Conservation (phyloP, 2,888 invertebrate species). For the Perithous albicinctus region DNA sequence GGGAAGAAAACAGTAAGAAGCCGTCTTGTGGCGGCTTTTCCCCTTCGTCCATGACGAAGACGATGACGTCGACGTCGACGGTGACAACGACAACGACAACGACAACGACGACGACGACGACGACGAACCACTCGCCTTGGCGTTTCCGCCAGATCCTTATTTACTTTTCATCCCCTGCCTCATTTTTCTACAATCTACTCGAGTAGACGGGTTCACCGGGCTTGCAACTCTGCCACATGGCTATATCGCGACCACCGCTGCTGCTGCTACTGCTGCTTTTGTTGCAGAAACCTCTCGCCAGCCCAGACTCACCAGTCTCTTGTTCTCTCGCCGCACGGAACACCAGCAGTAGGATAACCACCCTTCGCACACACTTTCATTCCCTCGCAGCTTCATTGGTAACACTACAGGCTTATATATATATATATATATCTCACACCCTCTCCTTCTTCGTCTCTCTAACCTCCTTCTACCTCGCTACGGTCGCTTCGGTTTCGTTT, state of each 20-base stretch:
- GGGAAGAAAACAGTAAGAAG: conserved; percentile 45
- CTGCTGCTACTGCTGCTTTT: conserved; percentile 41
- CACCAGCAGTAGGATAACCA: conserved; percentile 32
- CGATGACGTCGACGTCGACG: conserved; percentile 12
- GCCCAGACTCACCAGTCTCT: conserved; percentile 43
- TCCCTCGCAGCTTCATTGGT: conserved; percentile 36
- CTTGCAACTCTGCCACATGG: conserved; percentile 63
- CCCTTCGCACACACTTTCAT: conserved; percentile 21
- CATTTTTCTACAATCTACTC: conserved; percentile 73
- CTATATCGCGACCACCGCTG: conserved; percentile 27
- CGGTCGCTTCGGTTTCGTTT: conserved; percentile 40
- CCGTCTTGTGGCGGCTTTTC: conserved; percentile 34
- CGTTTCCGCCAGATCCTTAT: conserved; percentile 76
- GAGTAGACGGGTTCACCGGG: conserved; percentile 67
- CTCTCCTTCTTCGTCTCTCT: neutral
- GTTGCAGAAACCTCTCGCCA: conserved; percentile 30
- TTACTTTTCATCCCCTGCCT: conserved; percentile 79
- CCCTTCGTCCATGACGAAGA: conserved; percentile 7
- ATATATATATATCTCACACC: too few relatives aligned
- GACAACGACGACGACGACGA: conserved; percentile 34
- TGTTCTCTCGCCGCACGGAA: conserved; percentile 35
- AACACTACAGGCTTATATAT: conserved; percentile 29
- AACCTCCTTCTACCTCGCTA: conserved; percentile 11
- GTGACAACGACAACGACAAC: conserved; percentile 25
- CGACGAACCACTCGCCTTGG: conserved; percentile 62